A percentile compares a stretch with the other conserved stretches of the same genome.
These are phyloP conservation scores for Cebus imitator DNA, from an alignment of 2,113 vertebrate species.

Conservation along the genomic window DNA sequence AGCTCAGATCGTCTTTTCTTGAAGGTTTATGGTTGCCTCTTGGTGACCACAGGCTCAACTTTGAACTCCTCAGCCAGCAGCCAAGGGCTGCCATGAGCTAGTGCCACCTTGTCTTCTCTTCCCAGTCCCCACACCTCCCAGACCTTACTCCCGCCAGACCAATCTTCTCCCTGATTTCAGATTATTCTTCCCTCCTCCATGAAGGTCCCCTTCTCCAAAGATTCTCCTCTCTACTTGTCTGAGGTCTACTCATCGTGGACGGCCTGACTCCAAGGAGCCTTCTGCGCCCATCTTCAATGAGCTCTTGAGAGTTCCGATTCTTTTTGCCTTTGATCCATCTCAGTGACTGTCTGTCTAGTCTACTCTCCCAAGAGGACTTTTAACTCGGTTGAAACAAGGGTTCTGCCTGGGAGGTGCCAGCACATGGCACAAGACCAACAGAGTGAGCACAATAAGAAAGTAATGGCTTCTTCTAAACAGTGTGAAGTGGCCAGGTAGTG, in stretches of 20 bases:
- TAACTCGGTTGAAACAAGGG: background rate
- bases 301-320: no score
- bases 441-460: background rate
- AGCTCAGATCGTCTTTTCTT: background rate
- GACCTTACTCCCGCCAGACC: background rate
- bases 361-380: background rate
- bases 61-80: background rate
- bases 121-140: background rate
- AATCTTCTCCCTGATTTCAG: fast-evolving
- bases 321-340: no score
- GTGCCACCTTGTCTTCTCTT: background rate
- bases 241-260: background rate
- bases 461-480: background rate
- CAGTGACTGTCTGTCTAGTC: background rate
- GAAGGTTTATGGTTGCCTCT: background rate
- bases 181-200: background rate
- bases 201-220: background rate
- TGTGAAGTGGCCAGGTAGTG: background rate
- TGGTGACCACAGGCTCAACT: background rate
- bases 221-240: background rate
- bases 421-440: background rate
- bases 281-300: background rate
- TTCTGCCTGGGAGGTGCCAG: fast-evolving
- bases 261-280: background rate
- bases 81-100: background rate